A percentile compares a stretch with the other conserved stretches of the same genome.
phyloP scores from a whole-genome alignment of 2,113 vertebrate species.

The Nothobranchius furzeri region DNA sequence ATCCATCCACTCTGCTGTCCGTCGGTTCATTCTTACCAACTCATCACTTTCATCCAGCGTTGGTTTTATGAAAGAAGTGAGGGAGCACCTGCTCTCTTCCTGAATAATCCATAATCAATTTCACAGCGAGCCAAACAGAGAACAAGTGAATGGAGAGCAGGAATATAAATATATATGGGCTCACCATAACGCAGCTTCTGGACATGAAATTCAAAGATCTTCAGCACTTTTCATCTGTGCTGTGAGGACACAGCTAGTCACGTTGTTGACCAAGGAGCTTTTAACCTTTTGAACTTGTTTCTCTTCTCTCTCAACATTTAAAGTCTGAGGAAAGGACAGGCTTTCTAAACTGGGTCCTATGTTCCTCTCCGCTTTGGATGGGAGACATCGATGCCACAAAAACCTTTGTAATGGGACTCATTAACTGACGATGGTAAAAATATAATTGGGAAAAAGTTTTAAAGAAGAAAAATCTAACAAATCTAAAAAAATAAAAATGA shows the following conservation, averaged over 20 bases:
- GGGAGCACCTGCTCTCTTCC: slow-evolving; percentile 63
- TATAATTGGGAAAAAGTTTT: too few relatives aligned
- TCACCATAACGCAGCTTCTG: too few relatives aligned
- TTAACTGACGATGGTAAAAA: too few relatives aligned
- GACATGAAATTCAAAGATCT: slow-evolving; percentile 27
- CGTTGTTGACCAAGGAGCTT: slow-evolving; percentile 30
- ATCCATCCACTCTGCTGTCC: slow-evolving; percentile 40
- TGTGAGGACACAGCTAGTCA: slow-evolving; percentile 21
- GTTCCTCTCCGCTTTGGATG: not conserved
- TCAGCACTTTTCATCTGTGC: slow-evolving; percentile 58
- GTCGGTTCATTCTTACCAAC: slow-evolving; percentile 58
- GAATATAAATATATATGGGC: slow-evolving; percentile 42
- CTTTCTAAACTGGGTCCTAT: not conserved
- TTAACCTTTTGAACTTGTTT: slow-evolving; percentile 18
- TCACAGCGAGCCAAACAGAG: slow-evolving; percentile 56
- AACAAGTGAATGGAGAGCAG: slow-evolving; percentile 71
- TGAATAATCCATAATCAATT: slow-evolving; percentile 82
- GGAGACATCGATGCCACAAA: not conserved
- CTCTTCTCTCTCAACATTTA: not conserved
- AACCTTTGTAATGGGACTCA: not conserved
- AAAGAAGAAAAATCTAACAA: too few relatives aligned
- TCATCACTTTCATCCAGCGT: slow-evolving; percentile 56
- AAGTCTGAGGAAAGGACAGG: not conserved
- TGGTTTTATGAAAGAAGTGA: slow-evolving; percentile 77
- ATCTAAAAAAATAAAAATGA: too few relatives aligned